Conservation (phyloP, 2,797 vertebrate species). For the Morus bassanus region DNA sequence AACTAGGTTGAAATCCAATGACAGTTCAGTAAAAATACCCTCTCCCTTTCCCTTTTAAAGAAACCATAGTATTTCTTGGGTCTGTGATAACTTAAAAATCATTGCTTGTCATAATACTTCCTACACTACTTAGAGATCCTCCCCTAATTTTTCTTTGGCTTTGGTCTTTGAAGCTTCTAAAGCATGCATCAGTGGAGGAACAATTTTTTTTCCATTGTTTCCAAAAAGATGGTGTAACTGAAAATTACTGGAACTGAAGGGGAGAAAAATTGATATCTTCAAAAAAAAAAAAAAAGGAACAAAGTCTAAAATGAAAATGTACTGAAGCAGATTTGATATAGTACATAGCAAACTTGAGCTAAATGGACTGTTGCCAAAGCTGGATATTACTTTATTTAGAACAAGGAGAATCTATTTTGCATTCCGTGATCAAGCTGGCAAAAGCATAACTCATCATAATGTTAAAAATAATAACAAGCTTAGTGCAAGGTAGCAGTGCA, state of each 20-base stretch:
- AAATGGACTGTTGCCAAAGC: not conserved
- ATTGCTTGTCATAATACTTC: not conserved
- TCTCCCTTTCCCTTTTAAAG: not conserved
- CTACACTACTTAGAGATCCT: not conserved
- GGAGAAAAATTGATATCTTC: not conserved
- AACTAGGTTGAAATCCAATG: not conserved
- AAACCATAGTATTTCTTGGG: not conserved
- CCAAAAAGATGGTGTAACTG: not conserved
- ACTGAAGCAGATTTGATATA: not conserved
- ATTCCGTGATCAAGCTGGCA: not conserved
- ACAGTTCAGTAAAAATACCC: not conserved
- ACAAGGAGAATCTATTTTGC: not conserved
- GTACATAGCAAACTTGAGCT: not conserved
- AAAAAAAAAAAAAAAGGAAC: not conserved
- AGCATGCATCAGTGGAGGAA: not conserved
- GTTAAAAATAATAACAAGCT: not conserved
- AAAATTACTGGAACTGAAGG: not conserved
- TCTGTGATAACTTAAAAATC: not conserved
- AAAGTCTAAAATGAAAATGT: conserved; percentile 22
- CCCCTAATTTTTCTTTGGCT: not conserved
- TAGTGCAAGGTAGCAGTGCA: not conserved
- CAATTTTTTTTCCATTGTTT: not conserved
- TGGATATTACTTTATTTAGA: not conserved
- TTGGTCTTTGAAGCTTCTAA: not conserved
- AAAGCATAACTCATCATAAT: not conserved